phyloP scores from a whole-genome alignment of 2,888 invertebrate species.

The Andrena trimmerana region DNA sequence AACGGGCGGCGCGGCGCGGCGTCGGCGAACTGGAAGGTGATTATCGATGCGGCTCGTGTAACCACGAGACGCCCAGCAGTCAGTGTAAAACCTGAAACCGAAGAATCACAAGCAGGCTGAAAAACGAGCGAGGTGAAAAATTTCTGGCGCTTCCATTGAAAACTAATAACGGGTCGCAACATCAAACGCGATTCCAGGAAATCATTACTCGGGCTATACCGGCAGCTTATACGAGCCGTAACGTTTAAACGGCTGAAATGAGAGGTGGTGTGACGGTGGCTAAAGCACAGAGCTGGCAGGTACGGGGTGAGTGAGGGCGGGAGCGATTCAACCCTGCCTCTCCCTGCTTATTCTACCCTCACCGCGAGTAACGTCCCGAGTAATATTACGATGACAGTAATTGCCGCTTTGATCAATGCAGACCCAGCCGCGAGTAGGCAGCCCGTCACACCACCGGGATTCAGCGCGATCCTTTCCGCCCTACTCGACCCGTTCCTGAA shows the following conservation, averaged over 20 bases:
- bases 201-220: conserved; percentile 74
- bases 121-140: conserved; percentile 72
- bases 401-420: conserved; percentile 84
- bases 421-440: conserved; percentile 78
- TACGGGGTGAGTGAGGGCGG: conserved; percentile 16
- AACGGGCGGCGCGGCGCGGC: no score
- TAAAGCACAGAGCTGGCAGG: conserved; percentile 6
- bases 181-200: conserved; percentile 78
- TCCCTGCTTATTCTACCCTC: conserved; percentile 58
- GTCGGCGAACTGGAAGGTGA: conserved; percentile 2
- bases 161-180: conserved; percentile 76
- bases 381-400: conserved; percentile 84
- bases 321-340: conserved; percentile 58
- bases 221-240: conserved; percentile 57
- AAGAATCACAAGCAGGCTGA: conserved; percentile 68
- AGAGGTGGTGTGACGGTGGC: conserved; percentile 28
- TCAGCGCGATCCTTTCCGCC: conserved; percentile 73
- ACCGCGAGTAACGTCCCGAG: conserved; percentile 81
- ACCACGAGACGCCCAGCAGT: not conserved
- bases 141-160: conserved; percentile 73
- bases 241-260: conserved; percentile 65
- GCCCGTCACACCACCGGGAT: conserved; percentile 75
- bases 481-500: conserved; percentile 54
- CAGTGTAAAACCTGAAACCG: conserved; percentile 46
- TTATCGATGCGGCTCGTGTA: conserved; percentile 2